A percentile compares a stretch with the other conserved stretches of the same genome.
Evolutionary conservation across 2,888 invertebrate genomes (phyloP).

Genomic region (Caenorhabditis parvicauda): DNA sequence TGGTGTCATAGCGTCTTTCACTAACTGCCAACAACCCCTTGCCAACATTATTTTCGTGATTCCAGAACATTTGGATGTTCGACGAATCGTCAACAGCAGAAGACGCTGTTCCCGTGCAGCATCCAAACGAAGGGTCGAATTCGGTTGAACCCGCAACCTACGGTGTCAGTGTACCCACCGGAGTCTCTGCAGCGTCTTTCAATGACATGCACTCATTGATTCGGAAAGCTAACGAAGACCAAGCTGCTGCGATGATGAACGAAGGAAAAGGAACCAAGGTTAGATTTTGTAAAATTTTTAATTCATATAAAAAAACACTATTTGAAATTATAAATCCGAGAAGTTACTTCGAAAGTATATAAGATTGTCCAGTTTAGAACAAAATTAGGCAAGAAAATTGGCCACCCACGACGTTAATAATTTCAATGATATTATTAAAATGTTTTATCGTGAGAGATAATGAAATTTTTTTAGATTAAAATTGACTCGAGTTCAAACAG

Average conservation of each 20-base stretch:
- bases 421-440: too few species aligned
- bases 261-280: conserved; percentile 38
- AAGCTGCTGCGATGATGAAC: conserved; percentile 48
- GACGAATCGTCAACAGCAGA: conserved; percentile 42
- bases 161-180: conserved; percentile 37
- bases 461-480: too few species aligned
- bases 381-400: background rate
- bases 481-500: too few species aligned
- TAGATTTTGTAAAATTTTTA: background rate
- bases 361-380: background rate
- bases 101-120: conserved; percentile 40
- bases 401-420: too few species aligned
- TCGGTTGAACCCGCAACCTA: conserved; percentile 27
- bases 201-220: conserved; percentile 57
- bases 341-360: too few species aligned
- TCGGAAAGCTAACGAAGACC: conserved; percentile 49
- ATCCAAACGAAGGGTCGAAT: conserved; percentile 28
- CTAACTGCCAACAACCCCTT: too few species aligned
- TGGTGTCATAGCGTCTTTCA: too few species aligned
- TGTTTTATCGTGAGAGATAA: too few species aligned
- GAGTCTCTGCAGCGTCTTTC: conserved; percentile 46
- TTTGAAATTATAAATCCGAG: too few species aligned
- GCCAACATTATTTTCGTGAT: too few species aligned
- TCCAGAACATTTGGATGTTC: conserved; percentile 54
- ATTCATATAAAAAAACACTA: background rate